Evolutionary conservation across 2,113 vertebrate species (phyloP).

Genomic region (Raja brachyura): DNA sequence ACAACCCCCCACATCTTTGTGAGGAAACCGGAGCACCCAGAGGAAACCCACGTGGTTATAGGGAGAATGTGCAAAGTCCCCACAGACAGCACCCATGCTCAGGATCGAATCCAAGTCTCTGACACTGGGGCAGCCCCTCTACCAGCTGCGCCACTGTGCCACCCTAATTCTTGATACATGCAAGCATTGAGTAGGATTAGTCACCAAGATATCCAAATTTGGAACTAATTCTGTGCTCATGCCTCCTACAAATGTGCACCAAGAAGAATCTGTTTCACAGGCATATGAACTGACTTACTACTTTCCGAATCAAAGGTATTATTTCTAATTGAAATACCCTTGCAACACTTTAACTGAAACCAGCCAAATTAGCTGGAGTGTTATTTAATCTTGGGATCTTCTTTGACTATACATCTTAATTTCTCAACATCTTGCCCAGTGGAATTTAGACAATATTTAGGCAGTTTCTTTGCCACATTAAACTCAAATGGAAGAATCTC

Average conservation of each 20-base stretch:
- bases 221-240: neutral
- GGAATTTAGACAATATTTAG: neutral
- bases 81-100: too few relatives aligned
- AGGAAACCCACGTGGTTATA: too few relatives aligned
- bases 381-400: neutral
- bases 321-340: neutral
- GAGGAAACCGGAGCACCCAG: too few relatives aligned
- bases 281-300: neutral
- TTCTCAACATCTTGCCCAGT: neutral
- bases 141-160: too few relatives aligned
- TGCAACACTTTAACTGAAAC: neutral
- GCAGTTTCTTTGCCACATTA: neutral
- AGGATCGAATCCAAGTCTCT: too few relatives aligned
- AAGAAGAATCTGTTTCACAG: neutral
- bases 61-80: too few relatives aligned
- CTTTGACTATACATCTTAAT: neutral
- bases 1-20: too few relatives aligned
- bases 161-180: too few relatives aligned
- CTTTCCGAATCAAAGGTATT: neutral
- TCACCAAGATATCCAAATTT: neutral
- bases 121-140: too few relatives aligned
- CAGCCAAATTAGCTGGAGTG: neutral
- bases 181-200: too few relatives aligned
- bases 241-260: neutral
- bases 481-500: neutral